Evolutionary conservation across 2,888 invertebrate species (phyloP).

Genomic region (Tridacna crocea): DNA sequence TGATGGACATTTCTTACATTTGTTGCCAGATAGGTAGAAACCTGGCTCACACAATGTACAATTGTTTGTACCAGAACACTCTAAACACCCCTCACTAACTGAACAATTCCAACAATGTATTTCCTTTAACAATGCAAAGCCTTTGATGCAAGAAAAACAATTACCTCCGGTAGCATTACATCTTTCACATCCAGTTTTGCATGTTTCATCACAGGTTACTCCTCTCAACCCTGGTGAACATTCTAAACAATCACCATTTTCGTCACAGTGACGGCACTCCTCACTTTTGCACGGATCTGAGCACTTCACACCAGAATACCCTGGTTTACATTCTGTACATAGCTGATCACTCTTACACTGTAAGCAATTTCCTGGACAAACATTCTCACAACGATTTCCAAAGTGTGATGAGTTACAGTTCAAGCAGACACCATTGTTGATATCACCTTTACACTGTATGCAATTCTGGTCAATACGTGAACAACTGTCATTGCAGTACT

Average conservation of each 20-base stretch:
- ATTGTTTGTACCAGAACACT: slow-evolving; percentile 13
- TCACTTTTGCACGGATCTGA: slow-evolving; percentile 3
- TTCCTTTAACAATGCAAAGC: background rate
- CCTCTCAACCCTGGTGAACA: slow-evolving; percentile 21
- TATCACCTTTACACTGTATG: slow-evolving; percentile 30
- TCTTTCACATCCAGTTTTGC: slow-evolving; percentile 31
- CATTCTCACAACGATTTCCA: slow-evolving; percentile 34
- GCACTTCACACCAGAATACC: slow-evolving; percentile 39
- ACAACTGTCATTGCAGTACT: slow-evolving; percentile 44
- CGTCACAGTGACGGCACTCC: background rate
- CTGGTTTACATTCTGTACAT: slow-evolving; percentile 47
- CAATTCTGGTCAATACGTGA: slow-evolving; percentile 30
- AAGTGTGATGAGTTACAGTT: slow-evolving; percentile 36
- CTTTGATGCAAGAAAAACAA: slow-evolving; percentile 7
- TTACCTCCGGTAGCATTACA: slow-evolving; percentile 25
- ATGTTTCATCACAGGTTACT: slow-evolving; percentile 25
- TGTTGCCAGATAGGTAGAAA: slow-evolving; percentile 13
- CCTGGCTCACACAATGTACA: slow-evolving; percentile 43
- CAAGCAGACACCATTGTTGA: slow-evolving; percentile 22
- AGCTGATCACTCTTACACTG: slow-evolving; percentile 18
- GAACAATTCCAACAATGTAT: slow-evolving; percentile 30
- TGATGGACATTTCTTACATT: slow-evolving; percentile 32
- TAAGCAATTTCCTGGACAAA: slow-evolving; percentile 49
- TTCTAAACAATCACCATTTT: slow-evolving; percentile 29
- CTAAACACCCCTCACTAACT: slow-evolving; percentile 12